These are phyloP conservation scores for Oxygymnocypris stewartii DNA, from an alignment of 2,113 vertebrate species.

Conservation along the genomic window DNA sequence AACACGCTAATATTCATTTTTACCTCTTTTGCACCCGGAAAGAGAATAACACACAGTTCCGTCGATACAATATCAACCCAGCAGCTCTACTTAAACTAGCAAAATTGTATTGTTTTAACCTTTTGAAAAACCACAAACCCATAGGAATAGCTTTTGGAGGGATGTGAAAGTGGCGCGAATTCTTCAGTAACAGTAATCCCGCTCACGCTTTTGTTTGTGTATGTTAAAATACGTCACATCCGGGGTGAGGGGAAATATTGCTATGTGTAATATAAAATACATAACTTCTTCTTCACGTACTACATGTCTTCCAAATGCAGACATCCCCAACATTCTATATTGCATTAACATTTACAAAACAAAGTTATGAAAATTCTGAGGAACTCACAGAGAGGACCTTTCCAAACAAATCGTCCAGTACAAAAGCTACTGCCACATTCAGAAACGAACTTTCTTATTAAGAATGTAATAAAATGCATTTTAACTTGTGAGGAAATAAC, in stretches of 20 bases:
- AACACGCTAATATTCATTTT: not conserved
- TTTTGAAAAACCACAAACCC: not conserved
- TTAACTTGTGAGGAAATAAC: not conserved
- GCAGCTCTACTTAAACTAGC: not conserved
- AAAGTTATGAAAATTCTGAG: not conserved
- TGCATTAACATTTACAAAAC: not conserved
- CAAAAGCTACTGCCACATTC: not conserved
- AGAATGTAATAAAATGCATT: not conserved
- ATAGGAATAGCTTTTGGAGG: not conserved
- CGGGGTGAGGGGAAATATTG: conserved; percentile 8
- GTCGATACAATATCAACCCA: no score
- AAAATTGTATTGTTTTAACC: not conserved
- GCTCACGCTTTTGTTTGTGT: not conserved
- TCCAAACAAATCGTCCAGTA: not conserved
- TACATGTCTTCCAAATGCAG: not conserved
- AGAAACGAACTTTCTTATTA: not conserved
- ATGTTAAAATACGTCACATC: conserved; percentile 28
- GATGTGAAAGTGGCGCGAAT: not conserved
- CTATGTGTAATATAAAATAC: not conserved
- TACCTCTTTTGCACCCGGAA: not conserved
- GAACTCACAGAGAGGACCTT: not conserved
- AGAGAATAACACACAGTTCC: not conserved
- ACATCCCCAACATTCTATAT: not conserved
- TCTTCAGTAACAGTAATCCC: not conserved
- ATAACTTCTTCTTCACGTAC: not conserved